Evolutionary conservation across 2,797 vertebrate species (phyloP).

Genomic region (Poliocrania exsul): DNA sequence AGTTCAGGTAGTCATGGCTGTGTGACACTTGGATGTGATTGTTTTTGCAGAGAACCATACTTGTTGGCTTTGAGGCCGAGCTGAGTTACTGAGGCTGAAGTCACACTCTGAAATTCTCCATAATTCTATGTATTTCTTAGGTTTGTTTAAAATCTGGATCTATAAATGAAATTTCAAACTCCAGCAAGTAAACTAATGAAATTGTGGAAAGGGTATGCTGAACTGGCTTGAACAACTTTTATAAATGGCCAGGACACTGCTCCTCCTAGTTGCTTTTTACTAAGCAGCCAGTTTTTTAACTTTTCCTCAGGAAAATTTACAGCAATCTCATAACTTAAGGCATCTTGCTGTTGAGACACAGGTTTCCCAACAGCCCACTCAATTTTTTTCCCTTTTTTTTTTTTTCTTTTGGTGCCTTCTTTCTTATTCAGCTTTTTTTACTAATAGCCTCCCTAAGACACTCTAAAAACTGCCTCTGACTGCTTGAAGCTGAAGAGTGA

Average conservation of each 20-base stretch:
- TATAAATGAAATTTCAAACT: neutral
- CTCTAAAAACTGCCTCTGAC: neutral
- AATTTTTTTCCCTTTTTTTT: neutral
- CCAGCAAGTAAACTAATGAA: neutral
- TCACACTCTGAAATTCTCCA: neutral
- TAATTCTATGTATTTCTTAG: neutral
- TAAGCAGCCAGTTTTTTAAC: neutral
- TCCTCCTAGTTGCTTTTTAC: neutral
- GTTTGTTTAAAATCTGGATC: neutral
- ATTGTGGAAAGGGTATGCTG: neutral
- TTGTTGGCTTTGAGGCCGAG: neutral
- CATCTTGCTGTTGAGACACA: neutral
- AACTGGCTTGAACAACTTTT: neutral
- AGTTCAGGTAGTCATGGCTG: neutral
- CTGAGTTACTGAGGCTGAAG: neutral
- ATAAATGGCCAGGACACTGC: neutral
- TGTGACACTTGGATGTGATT: neutral
- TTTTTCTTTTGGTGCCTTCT: neutral
- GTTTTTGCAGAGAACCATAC: neutral
- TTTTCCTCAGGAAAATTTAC: neutral
- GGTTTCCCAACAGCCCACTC: neutral
- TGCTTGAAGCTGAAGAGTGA: neutral
- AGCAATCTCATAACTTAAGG: neutral
- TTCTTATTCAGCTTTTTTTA: neutral
- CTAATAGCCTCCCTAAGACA: neutral